Percentiles rank a stretch among this genome's conserved stretches.
Conservation (phyloP, 2,888 invertebrate genomes). For the Coremacera marginata region DNA sequence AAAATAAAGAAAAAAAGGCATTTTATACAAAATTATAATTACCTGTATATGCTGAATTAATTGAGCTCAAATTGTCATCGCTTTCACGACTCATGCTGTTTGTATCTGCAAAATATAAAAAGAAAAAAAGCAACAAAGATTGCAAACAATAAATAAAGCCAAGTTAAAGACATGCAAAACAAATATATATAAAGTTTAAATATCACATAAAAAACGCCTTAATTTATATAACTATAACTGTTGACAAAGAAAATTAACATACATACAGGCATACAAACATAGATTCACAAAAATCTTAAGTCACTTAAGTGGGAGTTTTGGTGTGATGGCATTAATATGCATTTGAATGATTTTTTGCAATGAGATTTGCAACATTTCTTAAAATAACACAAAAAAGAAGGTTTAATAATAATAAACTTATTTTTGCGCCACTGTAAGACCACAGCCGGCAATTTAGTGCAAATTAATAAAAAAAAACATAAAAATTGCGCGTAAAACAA, state of each 20-base stretch:
- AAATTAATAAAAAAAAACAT: neutral
- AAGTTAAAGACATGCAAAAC: constrained; percentile 19
- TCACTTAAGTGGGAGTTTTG: too few species aligned
- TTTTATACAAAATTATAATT: constrained; percentile 49
- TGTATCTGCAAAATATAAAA: constrained; percentile 58
- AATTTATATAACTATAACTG: too few species aligned
- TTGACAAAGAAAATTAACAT: too few species aligned
- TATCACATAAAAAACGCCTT: constrained; percentile 18
- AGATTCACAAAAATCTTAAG: too few species aligned
- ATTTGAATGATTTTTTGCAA: too few species aligned
- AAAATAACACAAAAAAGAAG: too few species aligned
- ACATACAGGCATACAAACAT: neutral
- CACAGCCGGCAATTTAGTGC: constrained; percentile 24
- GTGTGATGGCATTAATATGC: too few species aligned
- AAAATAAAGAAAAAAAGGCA: constrained; percentile 39
- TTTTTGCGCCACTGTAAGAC: neutral
- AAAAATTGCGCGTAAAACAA: constrained; percentile 7
- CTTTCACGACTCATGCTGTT: constrained; percentile 67
- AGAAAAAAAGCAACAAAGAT: constrained; percentile 51
- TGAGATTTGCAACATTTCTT: too few species aligned
- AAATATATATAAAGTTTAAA: constrained; percentile 1
- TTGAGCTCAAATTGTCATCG: constrained; percentile 66
- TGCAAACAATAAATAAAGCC: constrained; percentile 27
- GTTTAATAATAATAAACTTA: too few species aligned
- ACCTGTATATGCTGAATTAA: constrained; percentile 65